Conservation (phyloP, 2,888 invertebrate genomes). For the Buathra laborator region DNA sequence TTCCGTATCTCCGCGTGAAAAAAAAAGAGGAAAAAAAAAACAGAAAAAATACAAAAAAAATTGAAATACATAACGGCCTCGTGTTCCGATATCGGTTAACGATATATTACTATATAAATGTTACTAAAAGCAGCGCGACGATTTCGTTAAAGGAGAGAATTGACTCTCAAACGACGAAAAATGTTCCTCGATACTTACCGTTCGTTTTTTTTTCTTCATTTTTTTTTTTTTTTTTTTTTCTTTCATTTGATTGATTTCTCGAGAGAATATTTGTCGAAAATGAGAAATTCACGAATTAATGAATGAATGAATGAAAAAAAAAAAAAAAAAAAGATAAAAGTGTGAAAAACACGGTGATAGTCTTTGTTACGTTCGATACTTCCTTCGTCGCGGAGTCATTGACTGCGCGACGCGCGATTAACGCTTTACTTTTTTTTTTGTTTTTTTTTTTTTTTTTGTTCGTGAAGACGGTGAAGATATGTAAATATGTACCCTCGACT, state of each 20-base stretch:
- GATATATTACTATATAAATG: conserved; percentile 38
- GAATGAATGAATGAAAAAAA: background rate
- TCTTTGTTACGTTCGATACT: conserved; percentile 56
- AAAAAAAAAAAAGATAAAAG: background rate
- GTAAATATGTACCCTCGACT: conserved; percentile 75
- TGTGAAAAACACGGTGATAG: conserved; percentile 52
- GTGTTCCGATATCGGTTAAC: conserved; percentile 52
- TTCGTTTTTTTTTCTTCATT: background rate
- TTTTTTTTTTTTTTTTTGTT: conserved; percentile 34
- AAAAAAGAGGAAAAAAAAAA: conserved; percentile 34
- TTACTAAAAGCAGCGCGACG: background rate
- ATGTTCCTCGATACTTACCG: conserved; percentile 25
- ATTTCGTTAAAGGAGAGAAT: conserved; percentile 30
- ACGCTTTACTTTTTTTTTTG: background rate
- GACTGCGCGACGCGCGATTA: conserved; percentile 12
- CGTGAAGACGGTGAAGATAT: conserved; percentile 59
- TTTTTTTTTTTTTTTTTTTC: background rate
- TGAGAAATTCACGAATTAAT: background rate
- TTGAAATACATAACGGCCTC: conserved; percentile 15
- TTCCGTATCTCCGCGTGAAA: conserved; percentile 30
- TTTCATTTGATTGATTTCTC: background rate
- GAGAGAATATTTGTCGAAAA: background rate
- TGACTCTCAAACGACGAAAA: conserved; percentile 37
- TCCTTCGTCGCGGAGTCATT: conserved; percentile 30
- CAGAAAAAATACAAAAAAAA: conserved; percentile 44